Conservation (phyloP, 2,888 invertebrate genomes). For the Lochmaea crataegi region DNA sequence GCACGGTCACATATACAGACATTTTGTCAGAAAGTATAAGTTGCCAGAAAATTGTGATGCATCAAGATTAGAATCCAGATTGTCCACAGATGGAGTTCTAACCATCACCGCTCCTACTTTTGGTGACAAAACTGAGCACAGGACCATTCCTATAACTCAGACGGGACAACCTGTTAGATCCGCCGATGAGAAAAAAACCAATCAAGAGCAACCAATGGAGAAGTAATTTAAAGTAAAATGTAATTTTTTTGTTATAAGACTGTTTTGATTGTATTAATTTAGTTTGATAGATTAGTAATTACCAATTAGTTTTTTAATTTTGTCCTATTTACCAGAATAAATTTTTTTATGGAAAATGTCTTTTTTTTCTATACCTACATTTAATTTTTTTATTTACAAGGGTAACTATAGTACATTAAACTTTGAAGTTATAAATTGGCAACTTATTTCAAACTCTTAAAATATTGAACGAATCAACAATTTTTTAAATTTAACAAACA, state of each 20-base stretch:
- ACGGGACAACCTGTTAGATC: slow-evolving; percentile 36
- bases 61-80: slow-evolving; percentile 33
- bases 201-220: neutral
- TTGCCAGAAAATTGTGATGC: slow-evolving; percentile 39
- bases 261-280: neutral
- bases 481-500: too few relatives aligned
- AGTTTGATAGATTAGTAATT: neutral
- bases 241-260: neutral
- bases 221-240: neutral
- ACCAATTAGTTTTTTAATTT: neutral
- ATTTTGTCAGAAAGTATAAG: slow-evolving; percentile 38
- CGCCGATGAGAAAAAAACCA: slow-evolving; percentile 1
- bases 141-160: slow-evolving; percentile 33
- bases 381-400: neutral
- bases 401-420: too few relatives aligned
- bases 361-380: neutral
- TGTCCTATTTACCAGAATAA: neutral
- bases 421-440: too few relatives aligned
- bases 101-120: slow-evolving; percentile 34
- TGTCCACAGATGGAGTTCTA: slow-evolving; percentile 40
- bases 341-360: neutral
- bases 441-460: too few relatives aligned
- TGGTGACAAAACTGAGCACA: slow-evolving; percentile 26
- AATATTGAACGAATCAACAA: too few relatives aligned
- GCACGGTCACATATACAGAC: slow-evolving; percentile 40